Evolutionary conservation across 2,113 vertebrate genomes (phyloP).

Genomic region (Symphodus melops): DNA sequence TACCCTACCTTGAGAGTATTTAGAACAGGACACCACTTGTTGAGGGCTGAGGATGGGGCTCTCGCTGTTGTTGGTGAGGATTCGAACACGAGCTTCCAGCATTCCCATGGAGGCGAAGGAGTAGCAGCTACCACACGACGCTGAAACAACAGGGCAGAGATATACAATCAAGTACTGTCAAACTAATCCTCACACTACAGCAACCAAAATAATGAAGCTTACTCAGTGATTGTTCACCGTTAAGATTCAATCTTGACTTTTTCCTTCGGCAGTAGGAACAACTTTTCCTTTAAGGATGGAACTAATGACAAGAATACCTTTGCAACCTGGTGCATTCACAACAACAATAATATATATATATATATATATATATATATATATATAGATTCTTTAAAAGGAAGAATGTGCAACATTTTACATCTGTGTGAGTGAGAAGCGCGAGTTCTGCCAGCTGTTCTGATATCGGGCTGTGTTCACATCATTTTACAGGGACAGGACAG

Average conservation of each 20-base stretch:
- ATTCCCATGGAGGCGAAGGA: constrained; percentile 94
- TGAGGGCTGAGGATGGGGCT: constrained; percentile 91
- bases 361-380: too few species aligned
- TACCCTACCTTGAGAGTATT: constrained; percentile 93
- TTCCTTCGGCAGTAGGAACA: not conserved
- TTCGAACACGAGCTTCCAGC: constrained; percentile 92
- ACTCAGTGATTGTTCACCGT: not conserved
- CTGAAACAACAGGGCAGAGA: constrained; percentile 71
- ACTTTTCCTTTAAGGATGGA: too few species aligned
- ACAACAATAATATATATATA: too few species aligned
- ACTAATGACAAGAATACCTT: too few species aligned
- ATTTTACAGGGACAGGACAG: too few species aligned
- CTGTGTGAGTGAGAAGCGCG: too few species aligned
- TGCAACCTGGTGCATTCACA: too few species aligned
- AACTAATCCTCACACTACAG: not conserved
- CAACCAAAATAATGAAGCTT: not conserved
- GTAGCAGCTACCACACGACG: constrained; percentile 93
- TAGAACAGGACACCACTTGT: constrained; percentile 94
- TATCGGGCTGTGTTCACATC: too few species aligned
- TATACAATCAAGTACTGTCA: not conserved
- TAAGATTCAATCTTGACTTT: not conserved
- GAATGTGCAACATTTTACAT: too few species aligned
- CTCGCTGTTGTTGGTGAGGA: constrained; percentile 91
- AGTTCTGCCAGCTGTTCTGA: too few species aligned
- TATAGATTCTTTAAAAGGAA: too few species aligned